These are phyloP conservation scores for Drosophila ficusphila DNA, from an alignment of 1,140 invertebrate genomes.

Conservation along the genomic window DNA sequence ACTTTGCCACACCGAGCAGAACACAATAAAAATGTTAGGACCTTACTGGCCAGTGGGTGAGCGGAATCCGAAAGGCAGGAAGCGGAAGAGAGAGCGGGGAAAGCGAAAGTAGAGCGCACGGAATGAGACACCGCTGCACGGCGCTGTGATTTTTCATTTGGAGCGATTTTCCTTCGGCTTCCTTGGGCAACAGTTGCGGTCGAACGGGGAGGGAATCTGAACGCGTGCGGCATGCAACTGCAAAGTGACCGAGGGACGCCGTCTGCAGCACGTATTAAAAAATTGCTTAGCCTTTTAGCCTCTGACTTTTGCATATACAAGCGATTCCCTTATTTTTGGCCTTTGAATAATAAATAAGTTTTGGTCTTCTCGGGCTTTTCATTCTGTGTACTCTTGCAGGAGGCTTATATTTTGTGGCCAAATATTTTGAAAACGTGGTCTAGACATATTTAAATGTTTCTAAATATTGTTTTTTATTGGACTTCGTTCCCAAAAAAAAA, in stretches of 20 bases:
- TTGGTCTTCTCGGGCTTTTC: constrained; percentile 1
- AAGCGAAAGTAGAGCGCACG: constrained; percentile 42
- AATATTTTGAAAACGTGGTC: too few relatives aligned
- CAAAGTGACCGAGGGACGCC: constrained; percentile 50
- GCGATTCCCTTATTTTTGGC: constrained; percentile 36
- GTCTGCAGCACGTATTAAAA: constrained; percentile 53
- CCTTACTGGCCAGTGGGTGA: constrained; percentile 17
- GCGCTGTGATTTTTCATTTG: constrained; percentile 78
- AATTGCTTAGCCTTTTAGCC: constrained; percentile 57
- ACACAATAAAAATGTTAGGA: constrained; percentile 70
- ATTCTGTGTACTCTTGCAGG: not conserved
- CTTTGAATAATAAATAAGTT: constrained; percentile 63
- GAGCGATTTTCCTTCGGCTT: constrained; percentile 42
- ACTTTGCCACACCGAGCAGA: constrained; percentile 57
- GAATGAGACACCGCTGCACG: constrained; percentile 52
- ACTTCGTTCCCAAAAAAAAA: too few relatives aligned
- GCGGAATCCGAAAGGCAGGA: not conserved
- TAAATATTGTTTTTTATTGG: too few relatives aligned
- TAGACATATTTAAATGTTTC: not conserved
- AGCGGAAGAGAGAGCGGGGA: not conserved
- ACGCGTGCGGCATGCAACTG: constrained; percentile 72
- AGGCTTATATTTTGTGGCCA: not conserved
- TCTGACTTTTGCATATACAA: constrained; percentile 8
- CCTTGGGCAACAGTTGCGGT: constrained; percentile 62
- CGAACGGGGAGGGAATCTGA: constrained; percentile 35